Conservation (phyloP, 2,888 invertebrate genomes). For the Andrena flavipes region DNA sequence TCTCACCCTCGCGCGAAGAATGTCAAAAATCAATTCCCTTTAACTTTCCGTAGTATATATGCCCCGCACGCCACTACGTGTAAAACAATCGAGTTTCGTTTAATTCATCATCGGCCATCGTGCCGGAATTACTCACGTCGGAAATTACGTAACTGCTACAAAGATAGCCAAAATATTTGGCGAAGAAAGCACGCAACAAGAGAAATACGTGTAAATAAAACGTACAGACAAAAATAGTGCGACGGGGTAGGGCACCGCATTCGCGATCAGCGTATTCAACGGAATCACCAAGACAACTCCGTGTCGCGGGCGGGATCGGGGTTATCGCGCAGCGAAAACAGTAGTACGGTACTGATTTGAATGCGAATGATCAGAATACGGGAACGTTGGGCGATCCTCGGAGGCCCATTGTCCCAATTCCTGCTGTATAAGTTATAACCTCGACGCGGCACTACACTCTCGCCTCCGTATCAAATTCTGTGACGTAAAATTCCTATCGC, state of each 20-base stretch:
- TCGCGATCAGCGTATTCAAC: slow-evolving; percentile 61
- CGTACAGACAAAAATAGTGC: slow-evolving; percentile 78
- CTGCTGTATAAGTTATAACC: slow-evolving; percentile 59
- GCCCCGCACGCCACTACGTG: slow-evolving; percentile 58
- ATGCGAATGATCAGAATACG: slow-evolving; percentile 30
- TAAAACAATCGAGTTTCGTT: slow-evolving; percentile 68
- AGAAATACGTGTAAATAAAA: slow-evolving; percentile 72
- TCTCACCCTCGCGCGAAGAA: slow-evolving; percentile 43
- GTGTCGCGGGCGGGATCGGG: slow-evolving; percentile 39
- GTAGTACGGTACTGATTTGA: slow-evolving; percentile 38
- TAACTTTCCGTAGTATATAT: slow-evolving; percentile 57
- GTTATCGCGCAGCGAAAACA: slow-evolving; percentile 33
- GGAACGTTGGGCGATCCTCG: slow-evolving; percentile 23
- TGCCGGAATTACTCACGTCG: slow-evolving; percentile 70
- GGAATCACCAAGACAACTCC: slow-evolving; percentile 58
- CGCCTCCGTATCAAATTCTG: slow-evolving; percentile 58
- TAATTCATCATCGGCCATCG: slow-evolving; percentile 69
- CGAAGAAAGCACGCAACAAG: slow-evolving; percentile 74
- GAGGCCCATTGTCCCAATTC: slow-evolving; percentile 59
- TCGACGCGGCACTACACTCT: slow-evolving; percentile 64
- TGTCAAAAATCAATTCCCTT: slow-evolving; percentile 72
- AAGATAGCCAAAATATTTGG: slow-evolving; percentile 77
- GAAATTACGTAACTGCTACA: slow-evolving; percentile 77
- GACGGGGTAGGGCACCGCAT: slow-evolving; percentile 72
- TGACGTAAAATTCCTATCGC: slow-evolving; percentile 70